Conservation (phyloP, 1,140 invertebrate genomes). For the Drosophila funebris region DNA sequence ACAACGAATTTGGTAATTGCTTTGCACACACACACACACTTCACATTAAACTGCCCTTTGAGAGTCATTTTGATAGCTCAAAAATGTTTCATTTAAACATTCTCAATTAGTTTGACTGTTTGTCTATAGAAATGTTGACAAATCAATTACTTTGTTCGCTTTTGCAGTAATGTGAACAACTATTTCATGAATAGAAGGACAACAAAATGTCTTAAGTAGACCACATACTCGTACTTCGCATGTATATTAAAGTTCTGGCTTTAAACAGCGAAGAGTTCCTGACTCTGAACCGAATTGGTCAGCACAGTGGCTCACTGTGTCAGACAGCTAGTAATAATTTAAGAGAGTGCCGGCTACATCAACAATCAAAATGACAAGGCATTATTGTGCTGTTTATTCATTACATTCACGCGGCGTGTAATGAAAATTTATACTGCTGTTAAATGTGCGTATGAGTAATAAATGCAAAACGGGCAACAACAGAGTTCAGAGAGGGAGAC, state of each 20-base stretch:
- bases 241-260: conserved; percentile 17
- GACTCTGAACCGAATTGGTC: conserved; percentile 16
- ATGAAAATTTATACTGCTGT: conserved; percentile 80
- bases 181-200: conserved; percentile 13
- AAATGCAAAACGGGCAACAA: conserved; percentile 56
- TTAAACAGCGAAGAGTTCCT: neutral
- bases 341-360: conserved; percentile 5
- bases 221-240: conserved; percentile 16
- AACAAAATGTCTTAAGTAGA: conserved; percentile 2
- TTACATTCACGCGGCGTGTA: conserved; percentile 65
- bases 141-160: conserved; percentile 49
- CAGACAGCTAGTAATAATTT: conserved; percentile 34
- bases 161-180: conserved; percentile 14
- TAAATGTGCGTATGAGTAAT: conserved; percentile 79
- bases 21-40: neutral
- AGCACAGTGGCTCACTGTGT: too few relatives aligned
- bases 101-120: neutral
- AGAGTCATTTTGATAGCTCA: neutral
- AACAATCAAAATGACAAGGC: conserved; percentile 43
- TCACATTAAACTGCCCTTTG: neutral
- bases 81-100: neutral
- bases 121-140: conserved; percentile 2
- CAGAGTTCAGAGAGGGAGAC: conserved; percentile 17
- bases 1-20: conserved; percentile 1
- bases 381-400: conserved; percentile 72